Base-by-base conservation (phyloP, 2,888 invertebrate species). In the Amblyjoppa proteus region DNA sequence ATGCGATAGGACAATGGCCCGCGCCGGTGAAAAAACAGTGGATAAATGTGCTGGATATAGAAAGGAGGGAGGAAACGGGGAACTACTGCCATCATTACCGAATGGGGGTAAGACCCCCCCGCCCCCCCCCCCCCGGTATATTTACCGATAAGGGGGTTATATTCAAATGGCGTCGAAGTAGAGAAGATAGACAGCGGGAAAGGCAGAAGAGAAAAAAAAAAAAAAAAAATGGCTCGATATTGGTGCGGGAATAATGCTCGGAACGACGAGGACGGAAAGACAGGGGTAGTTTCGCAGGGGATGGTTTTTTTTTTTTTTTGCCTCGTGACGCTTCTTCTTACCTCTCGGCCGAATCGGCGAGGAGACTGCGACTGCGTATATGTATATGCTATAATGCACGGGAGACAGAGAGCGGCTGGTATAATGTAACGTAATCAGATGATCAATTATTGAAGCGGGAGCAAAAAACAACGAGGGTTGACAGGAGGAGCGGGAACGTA, bases 381-480 rank as follows among this genome's bases (percentile, higher is more conserved):
- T 20, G 73, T 49, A 28, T 56, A 41, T 20, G 56, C 56, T 28
- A 41, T 20, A 70, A 76, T 90, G 88, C 85, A 88, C 84, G 85
- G 64, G 16, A 34, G 64, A 68, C 79, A 78, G 84, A 85, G 86
- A 87, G 86, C 86, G 84, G 89, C 90, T 90, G 91, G 92, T 92
- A 91, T 92, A 93, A 93, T 91, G 93, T 92, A 93, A 92, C 93
- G 92, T 93, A 93, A 93, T 93, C 93, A 93, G 93, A 93, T 93
- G 93, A 93, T 93, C 93, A 93, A 93, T 93, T 93, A 93, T 93
- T 93, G 92, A 93, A 92, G 91, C 90, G 91, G 89, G 90, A 88
- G 89, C 91, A 91, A 92, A 93, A 92, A 93, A 93, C 92, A 93
- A 93, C 93, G 92, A 93, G 93, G 93, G 93, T 93, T 93, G 93